Percentiles rank a stretch among this genome's conserved stretches.
Conservation (phyloP, 2,113 vertebrate species). For the Plectropomus leopardus region DNA sequence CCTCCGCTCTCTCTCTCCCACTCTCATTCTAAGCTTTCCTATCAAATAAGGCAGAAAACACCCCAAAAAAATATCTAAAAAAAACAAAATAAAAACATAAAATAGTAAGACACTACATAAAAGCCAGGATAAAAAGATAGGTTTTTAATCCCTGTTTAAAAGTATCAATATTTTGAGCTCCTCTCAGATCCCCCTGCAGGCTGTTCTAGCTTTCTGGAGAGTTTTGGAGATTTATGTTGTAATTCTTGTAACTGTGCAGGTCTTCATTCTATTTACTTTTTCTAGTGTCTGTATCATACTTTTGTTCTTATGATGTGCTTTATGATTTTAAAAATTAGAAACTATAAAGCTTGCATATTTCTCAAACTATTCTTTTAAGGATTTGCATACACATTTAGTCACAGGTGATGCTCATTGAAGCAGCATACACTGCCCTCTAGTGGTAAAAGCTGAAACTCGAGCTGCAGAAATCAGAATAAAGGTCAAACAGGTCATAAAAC, state of each 20-base stretch:
- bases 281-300: not conserved
- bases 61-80: too few species aligned
- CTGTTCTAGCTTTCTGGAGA: too few species aligned
- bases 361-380: not conserved
- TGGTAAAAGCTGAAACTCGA: not conserved
- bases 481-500: not conserved
- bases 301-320: not conserved
- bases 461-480: not conserved
- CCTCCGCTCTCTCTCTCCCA: too few species aligned
- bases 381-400: too few species aligned
- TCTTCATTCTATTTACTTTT: not conserved
- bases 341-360: not conserved
- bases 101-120: too few species aligned
- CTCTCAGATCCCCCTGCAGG: too few species aligned
- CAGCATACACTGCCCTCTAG: slow-evolving; percentile 22
- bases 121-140: too few species aligned
- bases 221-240: not conserved
- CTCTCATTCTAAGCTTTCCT: too few species aligned
- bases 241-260: not conserved
- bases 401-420: not conserved
- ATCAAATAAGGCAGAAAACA: too few species aligned
- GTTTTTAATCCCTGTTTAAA: too few species aligned
- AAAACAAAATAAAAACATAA: too few species aligned
- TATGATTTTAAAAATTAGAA: not conserved
- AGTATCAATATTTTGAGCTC: too few species aligned